Base-by-base conservation (phyloP, 1,140 invertebrate genomes). In the Macrosteles quadrilineatus region DNA sequence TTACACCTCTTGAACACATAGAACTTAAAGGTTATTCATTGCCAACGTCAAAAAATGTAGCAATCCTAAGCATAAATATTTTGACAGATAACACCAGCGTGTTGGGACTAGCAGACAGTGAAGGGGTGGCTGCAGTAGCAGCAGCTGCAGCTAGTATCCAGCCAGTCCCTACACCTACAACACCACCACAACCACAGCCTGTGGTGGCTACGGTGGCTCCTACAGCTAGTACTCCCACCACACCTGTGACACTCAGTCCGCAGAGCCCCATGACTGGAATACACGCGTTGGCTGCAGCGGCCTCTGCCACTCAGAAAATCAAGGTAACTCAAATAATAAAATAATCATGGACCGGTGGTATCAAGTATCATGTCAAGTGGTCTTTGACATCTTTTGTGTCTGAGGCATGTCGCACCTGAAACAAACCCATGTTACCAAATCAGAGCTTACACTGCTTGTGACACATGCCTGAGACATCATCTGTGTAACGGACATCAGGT, bases 241-340 rank as follows among this genome's bases (percentile, higher is more conserved):
- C 81, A 0, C 72, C 76, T 0, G 62, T 77, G 9, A 71, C 77
- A 1, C 72, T 80, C 1, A 74, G 80, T 79, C 68, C 75, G 82
- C 19, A 81, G 81, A 65, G 80, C 21, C 19, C 29, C 21, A 69
- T 73, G 50, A 67, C 72, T 32, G 72, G 68, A 14, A 90, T 93
- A 25, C 91, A 91, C 23, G 87, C 93, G 0, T 79, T 95, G 6
- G 90, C 92, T 17, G 88, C 91, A 11, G 91, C 92, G 0, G 93
- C 92, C 36, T 91, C 92, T 1, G 91, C 90, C n/a, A 91, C 93
- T 2, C 89, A 88, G 57, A 88, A 88, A 77, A 86, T 88, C 36
- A 89, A 83, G 25, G 23, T 59, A 36, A 14, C 17, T 43, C 36
- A 11, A n/a, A n/a, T n/a, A n/a, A n/a, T n/a, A n/a, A n/a, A n/a